phyloP scores from a whole-genome alignment of 2,888 invertebrate genomes.

The Ceriagrion tenellum region DNA sequence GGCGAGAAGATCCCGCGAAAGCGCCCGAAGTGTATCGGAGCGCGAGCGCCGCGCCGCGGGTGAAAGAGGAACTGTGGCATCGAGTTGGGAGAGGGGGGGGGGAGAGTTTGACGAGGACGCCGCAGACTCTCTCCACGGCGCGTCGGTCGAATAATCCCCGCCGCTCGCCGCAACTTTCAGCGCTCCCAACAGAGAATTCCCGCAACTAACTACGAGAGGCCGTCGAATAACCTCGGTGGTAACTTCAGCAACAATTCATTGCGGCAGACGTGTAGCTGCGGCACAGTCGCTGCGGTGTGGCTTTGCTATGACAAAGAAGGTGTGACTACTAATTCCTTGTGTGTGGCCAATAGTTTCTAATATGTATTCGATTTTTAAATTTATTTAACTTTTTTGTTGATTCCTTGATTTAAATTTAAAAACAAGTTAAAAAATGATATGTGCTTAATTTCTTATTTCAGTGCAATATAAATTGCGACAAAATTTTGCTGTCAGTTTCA shows the following conservation, averaged over 20 bases:
- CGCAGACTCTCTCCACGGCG: not conserved
- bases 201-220: not conserved
- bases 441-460: too few relatives aligned
- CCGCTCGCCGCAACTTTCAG: not conserved
- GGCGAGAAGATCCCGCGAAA: not conserved
- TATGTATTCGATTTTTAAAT: too few relatives aligned
- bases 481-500: too few relatives aligned
- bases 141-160: not conserved
- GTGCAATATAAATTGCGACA: too few relatives aligned
- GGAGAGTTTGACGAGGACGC: not conserved
- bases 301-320: too few relatives aligned
- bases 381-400: too few relatives aligned
- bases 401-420: too few relatives aligned
- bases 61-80: not conserved
- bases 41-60: not conserved
- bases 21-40: not conserved
- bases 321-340: too few relatives aligned
- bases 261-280: too few relatives aligned
- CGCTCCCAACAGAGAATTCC: not conserved
- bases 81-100: not conserved
- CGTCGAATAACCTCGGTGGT: not conserved
- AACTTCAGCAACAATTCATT: not conserved
- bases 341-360: too few relatives aligned
- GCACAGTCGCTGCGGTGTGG: not conserved
- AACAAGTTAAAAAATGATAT: too few relatives aligned